phyloP scores from a whole-genome alignment of 2,888 invertebrate genomes.

The Xylocampa areola region DNA sequence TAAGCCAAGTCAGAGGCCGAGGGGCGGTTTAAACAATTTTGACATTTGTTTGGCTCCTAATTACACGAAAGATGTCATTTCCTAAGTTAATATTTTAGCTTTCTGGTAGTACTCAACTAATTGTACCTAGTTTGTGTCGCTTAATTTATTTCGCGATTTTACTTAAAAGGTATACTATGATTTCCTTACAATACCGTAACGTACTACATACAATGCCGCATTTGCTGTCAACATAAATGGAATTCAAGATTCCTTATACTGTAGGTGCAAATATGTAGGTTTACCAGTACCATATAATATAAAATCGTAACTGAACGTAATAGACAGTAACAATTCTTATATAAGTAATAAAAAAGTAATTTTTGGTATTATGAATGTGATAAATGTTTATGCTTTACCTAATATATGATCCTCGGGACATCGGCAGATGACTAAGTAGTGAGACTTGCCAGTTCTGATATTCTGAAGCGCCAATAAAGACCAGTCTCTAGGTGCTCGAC shows the following conservation, averaged over 20 bases:
- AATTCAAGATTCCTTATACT: slow-evolving; percentile 31
- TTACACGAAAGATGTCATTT: no score
- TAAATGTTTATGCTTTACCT: slow-evolving; percentile 87
- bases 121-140: not conserved
- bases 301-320: slow-evolving; percentile 46
- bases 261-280: slow-evolving; percentile 25
- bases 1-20: no score
- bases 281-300: slow-evolving; percentile 37
- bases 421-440: slow-evolving; percentile 97
- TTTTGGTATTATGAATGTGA: not conserved
- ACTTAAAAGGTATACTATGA: slow-evolving; percentile 27
- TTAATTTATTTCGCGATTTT: slow-evolving; percentile 4
- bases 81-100: no score
- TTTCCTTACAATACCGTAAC: slow-evolving; percentile 16
- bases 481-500: slow-evolving; percentile 97
- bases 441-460: slow-evolving; percentile 97
- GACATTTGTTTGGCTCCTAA: no score
- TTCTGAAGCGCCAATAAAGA: slow-evolving; percentile 97
- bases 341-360: no score
- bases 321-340: slow-evolving; percentile 35
- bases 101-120: no score
- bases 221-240: slow-evolving; percentile 36
- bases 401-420: slow-evolving; percentile 96
- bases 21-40: no score
- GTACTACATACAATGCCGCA: slow-evolving; percentile 36